Evolutionary conservation across 1,140 invertebrate species (phyloP).

Genomic region (Odontomachus brunneus): DNA sequence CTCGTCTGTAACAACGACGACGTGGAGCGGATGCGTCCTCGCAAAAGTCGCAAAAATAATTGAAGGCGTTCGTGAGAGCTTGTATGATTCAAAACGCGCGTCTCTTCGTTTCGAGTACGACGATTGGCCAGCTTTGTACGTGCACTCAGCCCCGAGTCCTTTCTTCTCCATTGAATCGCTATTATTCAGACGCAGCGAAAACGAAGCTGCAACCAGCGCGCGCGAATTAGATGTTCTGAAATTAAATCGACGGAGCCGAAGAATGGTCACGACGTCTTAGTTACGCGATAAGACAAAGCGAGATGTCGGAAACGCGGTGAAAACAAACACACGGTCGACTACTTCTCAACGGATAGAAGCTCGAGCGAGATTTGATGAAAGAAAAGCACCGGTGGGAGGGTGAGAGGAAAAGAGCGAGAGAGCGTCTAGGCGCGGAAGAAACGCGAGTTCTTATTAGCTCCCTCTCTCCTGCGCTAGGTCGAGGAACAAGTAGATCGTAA

Average conservation of each 20-base stretch:
- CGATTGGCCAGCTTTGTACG: slow-evolving; percentile 29
- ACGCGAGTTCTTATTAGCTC: neutral
- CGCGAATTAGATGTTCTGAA: slow-evolving; percentile 45
- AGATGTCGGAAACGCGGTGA: slow-evolving; percentile 1
- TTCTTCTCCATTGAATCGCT: slow-evolving; percentile 32
- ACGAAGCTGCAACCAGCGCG: slow-evolving; percentile 18
- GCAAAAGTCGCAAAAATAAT: slow-evolving; percentile 40
- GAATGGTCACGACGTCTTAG: slow-evolving; percentile 35
- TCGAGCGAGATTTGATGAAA: slow-evolving; percentile 55
- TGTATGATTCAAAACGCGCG: slow-evolving; percentile 32
- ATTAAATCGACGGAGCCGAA: slow-evolving; percentile 47
- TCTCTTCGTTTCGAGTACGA: neutral
- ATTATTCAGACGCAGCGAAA: slow-evolving; percentile 35
- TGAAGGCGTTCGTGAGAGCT: slow-evolving; percentile 22
- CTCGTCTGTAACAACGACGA: neutral
- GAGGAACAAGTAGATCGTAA: slow-evolving; percentile 70
- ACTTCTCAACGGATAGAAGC: slow-evolving; percentile 25
- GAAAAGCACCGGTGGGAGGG: slow-evolving; percentile 4
- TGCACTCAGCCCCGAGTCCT: slow-evolving; percentile 23
- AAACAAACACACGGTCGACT: slow-evolving; percentile 31
- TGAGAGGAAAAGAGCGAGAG: neutral
- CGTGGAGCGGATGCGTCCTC: neutral
- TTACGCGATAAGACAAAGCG: slow-evolving; percentile 7
- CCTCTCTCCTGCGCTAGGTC: neutral
- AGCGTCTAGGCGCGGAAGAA: neutral